Evolutionary conservation across 1,140 invertebrate genomes (phyloP).

Genomic region (Nylanderia fulva): DNA sequence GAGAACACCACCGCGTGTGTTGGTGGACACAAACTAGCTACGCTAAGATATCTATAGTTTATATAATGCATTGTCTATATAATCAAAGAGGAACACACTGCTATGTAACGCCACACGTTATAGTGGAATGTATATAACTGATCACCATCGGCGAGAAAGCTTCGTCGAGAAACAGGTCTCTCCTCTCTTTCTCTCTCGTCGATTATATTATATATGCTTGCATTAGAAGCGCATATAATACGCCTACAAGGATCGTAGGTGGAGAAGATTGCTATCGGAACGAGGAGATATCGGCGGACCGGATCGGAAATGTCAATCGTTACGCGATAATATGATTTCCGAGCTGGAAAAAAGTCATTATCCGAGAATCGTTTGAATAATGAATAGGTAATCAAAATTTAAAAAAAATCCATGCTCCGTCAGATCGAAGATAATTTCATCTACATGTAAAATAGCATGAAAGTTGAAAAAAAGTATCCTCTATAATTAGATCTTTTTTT

Average conservation of each 20-base stretch:
- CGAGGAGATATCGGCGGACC: neutral
- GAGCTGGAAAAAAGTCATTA: neutral
- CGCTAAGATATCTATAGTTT: constrained; percentile 37
- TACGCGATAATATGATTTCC: neutral
- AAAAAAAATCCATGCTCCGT: neutral
- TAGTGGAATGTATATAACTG: constrained; percentile 56
- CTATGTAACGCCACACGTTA: constrained; percentile 45
- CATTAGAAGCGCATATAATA: constrained; percentile 29
- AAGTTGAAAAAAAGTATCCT: neutral
- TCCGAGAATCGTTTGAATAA: neutral
- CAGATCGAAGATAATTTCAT: neutral
- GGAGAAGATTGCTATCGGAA: neutral
- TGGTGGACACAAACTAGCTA: constrained; percentile 44
- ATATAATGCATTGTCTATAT: constrained; percentile 49
- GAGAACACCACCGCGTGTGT: constrained; percentile 28
- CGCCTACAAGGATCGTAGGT: constrained; percentile 5
- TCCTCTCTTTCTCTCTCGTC: too few species aligned
- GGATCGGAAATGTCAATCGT: neutral
- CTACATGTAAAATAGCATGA: neutral
- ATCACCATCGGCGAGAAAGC: constrained; percentile 41
- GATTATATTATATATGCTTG: constrained; percentile 34
- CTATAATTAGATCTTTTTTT: neutral
- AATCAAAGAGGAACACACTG: constrained; percentile 49
- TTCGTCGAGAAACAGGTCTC: neutral
- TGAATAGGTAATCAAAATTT: neutral